Evolutionary conservation across 2,797 vertebrate genomes (phyloP).

Genomic region (Acanthis flammea): DNA sequence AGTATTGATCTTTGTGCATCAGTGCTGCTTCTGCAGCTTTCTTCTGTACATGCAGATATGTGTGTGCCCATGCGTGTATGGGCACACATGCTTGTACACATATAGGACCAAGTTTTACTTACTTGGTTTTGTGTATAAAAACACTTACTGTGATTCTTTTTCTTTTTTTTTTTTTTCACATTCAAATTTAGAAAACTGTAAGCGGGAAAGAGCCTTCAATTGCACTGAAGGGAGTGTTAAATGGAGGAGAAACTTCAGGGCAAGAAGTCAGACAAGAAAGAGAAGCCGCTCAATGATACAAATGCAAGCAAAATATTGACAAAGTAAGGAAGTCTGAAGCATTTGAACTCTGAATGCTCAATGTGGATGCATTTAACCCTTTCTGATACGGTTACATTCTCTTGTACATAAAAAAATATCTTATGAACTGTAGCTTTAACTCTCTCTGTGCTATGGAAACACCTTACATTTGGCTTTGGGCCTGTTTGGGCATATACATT

Average conservation of each 20-base stretch:
- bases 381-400: background rate
- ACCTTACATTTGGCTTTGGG: background rate
- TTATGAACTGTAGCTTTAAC: background rate
- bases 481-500: background rate
- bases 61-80: rapidly evolving
- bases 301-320: conserved; percentile 34
- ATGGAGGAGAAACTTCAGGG: conserved; percentile 11
- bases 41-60: background rate
- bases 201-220: background rate
- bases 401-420: background rate
- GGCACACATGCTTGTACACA: rapidly evolving
- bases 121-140: background rate
- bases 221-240: background rate
- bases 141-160: background rate
- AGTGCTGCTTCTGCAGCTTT: background rate
- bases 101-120: background rate
- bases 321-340: background rate
- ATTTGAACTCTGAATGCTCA: background rate
- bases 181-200: background rate
- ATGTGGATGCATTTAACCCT: background rate
- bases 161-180: background rate
- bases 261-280: background rate
- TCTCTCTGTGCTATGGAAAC: background rate
- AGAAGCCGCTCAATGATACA: background rate
- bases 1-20: background rate